phyloP scores from a whole-genome alignment of 2,113 vertebrate species.

The Xiphias gladius region DNA sequence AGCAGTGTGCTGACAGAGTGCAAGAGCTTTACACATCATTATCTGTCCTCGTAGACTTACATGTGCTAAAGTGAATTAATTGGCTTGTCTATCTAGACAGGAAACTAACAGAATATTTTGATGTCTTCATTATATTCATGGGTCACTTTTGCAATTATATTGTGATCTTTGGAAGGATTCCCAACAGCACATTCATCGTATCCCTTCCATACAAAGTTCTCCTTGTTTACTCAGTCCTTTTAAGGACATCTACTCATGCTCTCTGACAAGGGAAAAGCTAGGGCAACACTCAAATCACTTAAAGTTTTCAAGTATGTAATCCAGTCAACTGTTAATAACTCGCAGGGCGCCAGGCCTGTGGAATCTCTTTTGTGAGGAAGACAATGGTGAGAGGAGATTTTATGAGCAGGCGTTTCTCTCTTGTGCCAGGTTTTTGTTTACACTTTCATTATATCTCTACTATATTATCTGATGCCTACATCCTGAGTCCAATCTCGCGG shows the following conservation, averaged over 20 bases:
- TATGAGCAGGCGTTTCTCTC: slow-evolving; percentile 85
- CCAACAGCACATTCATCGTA: slow-evolving; percentile 18
- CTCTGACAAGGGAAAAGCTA: slow-evolving; percentile 41
- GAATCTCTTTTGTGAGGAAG: slow-evolving; percentile 85
- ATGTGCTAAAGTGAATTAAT: slow-evolving; percentile 47
- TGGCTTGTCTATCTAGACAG: slow-evolving; percentile 34
- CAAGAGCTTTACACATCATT: slow-evolving; percentile 61
- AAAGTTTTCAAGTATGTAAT: slow-evolving; percentile 80
- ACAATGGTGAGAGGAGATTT: slow-evolving; percentile 76
- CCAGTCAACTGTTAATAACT: slow-evolving; percentile 87
- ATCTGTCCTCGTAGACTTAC: slow-evolving; percentile 39
- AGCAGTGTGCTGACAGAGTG: slow-evolving; percentile 42
- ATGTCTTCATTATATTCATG: slow-evolving; percentile 28
- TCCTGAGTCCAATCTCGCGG: slow-evolving; percentile 89
- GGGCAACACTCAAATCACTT: slow-evolving; percentile 63
- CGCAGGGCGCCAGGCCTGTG: slow-evolving; percentile 73
- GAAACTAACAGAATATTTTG: slow-evolving; percentile 33
- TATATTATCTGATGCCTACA: slow-evolving; percentile 88
- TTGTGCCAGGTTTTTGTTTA: slow-evolving; percentile 90
- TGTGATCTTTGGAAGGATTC: slow-evolving; percentile 42
- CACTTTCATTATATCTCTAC: slow-evolving; percentile 89
- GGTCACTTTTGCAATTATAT: slow-evolving; percentile 38
- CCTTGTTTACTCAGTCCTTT: slow-evolving; percentile 33
- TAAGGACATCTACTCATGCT: slow-evolving; percentile 23
- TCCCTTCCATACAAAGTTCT: slow-evolving; percentile 15